Conservation (phyloP, 2,797 vertebrate species). For the Rhabdomys pumilio region DNA sequence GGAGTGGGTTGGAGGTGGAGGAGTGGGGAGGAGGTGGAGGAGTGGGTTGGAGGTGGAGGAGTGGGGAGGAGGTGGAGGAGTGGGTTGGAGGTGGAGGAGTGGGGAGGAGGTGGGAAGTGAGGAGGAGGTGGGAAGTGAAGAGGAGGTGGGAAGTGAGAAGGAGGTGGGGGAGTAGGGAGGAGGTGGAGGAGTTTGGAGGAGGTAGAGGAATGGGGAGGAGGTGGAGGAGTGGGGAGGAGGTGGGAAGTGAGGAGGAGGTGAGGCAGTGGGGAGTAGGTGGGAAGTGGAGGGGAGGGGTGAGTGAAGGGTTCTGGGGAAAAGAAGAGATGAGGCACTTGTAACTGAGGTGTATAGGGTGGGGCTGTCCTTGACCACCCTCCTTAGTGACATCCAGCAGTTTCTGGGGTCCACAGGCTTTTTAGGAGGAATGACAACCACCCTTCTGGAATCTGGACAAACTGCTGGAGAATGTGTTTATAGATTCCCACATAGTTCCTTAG, state of each 20-base stretch:
- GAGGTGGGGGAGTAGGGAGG: not conserved
- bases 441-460: not conserved
- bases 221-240: not conserved
- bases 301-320: not conserved
- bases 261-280: not conserved
- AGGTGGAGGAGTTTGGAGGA: no score
- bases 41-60: not conserved
- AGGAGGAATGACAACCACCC: not conserved
- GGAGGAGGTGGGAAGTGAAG: not conserved
- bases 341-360: not conserved
- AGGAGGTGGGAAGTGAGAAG: not conserved
- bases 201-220: not conserved
- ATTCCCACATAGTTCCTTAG: no score
- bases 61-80: not conserved
- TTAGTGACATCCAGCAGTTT: not conserved
- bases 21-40: no score
- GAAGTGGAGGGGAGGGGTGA: no score
- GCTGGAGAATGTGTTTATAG: not conserved
- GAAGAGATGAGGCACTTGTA: not conserved
- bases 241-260: not conserved
- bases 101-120: not conserved
- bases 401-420: not conserved
- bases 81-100: no score
- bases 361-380: not conserved
- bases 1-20: accelerated